Evolutionary conservation across 1,140 invertebrate genomes (phyloP), one percentile per base, ranked within the genome.

Genomic region (Solen grandis): DNA sequence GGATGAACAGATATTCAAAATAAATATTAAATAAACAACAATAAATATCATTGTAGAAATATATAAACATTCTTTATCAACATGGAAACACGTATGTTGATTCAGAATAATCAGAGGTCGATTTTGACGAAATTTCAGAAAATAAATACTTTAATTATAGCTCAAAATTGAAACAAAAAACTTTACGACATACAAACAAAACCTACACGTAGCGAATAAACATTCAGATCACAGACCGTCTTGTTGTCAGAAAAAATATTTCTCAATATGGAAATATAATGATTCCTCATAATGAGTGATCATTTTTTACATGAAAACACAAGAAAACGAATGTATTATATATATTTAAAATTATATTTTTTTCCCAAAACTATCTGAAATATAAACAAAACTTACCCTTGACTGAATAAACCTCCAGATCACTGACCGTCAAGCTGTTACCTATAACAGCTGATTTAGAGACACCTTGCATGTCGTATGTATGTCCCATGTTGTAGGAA

Each of bases 361-460:
- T 29, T 65, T 14, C 16, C 14, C 36, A 31, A 35, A 65, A 29
- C 29, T 10, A 10, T 10, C 29, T 33, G 5, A 29, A 33, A 25
- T 10, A 59, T 16, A 59, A 10, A 59, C 55, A 27, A 27, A 5
- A 5, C 31, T 62, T 65, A 77, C 74, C 74, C 36, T 63, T 60
- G 13, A 82, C 62, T 31, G 36, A 52, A 46, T 82, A 76, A 5
- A 82, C 73, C 50, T 82, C 72, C n/a, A 82, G 29, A 2, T 82
- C 73, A n/a, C 1, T 60, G n/a, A 82, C 35, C 10, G 41, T 73
- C 13, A 38, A 52, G 16, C 46, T 50, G 16, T 60, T 27, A 31
- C 70, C 70, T 0, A 36, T 68, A 25, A 82, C 41, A n/a, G 69
- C 46, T 1, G 25, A 19, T 0, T 19, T n/a, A 3, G 31, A 25